Base-by-base conservation (phyloP, 2,113 vertebrate genomes). In the Bubo blakistoni region DNA sequence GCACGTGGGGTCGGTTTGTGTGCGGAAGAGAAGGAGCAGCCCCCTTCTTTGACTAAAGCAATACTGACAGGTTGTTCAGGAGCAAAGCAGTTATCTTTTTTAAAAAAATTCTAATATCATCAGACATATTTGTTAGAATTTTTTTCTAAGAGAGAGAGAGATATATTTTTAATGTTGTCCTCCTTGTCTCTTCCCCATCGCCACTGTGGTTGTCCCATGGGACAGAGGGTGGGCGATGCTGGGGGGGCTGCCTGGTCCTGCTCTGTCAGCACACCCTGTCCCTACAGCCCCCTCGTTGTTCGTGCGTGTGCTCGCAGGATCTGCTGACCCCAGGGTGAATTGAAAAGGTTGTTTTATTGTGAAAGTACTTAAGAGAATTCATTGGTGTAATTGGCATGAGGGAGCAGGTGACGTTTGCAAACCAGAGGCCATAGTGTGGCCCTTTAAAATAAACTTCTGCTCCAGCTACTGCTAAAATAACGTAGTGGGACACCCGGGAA, bases 281-380 rank as follows among this genome's bases (percentile, higher is more conserved):
- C 49, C 38, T 11, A 0, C 1, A 24, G 47, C 67, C 81, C 47
- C 22, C 0, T 16, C 3, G 2, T 6, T 13, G 20, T 11, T 20
- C 1, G 0, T 47, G 3, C 0, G 2, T 4, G 17, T 4, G 7
- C n/a, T 36, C 22, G 51, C 0, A 11, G 63, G 74, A 21, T 36
- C 72, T 83, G 38, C 55, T 2, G 3, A 6, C 34, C 1, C 0
- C 19, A 17, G 44, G 46, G 38, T 44, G 66, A 63, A 22, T 3
- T 29, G 49, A 27, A 61, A 76, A 76, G 21, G 46, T 10, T 7
- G 15, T 81, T 88, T 74, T 54, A 30, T 32, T 59, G 79, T 26
- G n/a, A 40, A 63, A 38, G 20, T 26, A 13, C 26, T 47, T 32
- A 2, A 44, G 27, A 32, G 52, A 52, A 69, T 27, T 9, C 1